These are phyloP conservation scores for Eupithecia inturbata DNA, from an alignment of 2,888 invertebrate genomes.

Conservation along the genomic window DNA sequence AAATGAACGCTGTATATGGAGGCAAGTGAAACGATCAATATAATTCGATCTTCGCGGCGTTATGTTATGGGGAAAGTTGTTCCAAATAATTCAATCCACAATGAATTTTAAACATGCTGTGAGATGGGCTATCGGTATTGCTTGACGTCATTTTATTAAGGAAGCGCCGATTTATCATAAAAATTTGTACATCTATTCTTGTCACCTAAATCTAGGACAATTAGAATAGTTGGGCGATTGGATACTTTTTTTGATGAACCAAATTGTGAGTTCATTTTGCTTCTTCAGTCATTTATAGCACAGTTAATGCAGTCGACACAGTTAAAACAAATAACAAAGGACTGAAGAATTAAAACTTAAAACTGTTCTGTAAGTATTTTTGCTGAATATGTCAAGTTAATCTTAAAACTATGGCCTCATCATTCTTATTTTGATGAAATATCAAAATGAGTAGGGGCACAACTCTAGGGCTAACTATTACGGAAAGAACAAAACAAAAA, in stretches of 20 bases:
- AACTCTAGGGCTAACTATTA: not conserved
- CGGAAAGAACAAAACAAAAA: not conserved
- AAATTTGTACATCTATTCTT: slow-evolving; percentile 10
- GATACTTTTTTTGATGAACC: not conserved
- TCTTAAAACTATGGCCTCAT: not conserved
- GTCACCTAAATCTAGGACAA: not conserved
- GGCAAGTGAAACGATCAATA: slow-evolving; percentile 15
- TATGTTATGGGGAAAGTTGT: slow-evolving; percentile 24
- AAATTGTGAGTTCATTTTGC: not conserved
- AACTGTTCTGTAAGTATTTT: not conserved
- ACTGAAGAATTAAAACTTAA: not conserved
- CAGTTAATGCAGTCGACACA: not conserved
- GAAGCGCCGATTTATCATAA: slow-evolving; percentile 10
- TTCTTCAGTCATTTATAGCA: not conserved
- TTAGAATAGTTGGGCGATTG: not conserved
- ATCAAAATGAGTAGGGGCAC: not conserved
- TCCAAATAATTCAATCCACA: slow-evolving; percentile 21
- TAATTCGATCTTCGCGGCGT: not conserved
- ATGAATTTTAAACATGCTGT: slow-evolving; percentile 28
- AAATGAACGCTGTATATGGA: slow-evolving; percentile 20
- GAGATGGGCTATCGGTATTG: not conserved
- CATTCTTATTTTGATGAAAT: not conserved
- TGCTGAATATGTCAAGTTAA: not conserved
- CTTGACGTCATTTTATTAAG: slow-evolving; percentile 24
- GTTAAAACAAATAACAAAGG: not conserved